Conservation (phyloP, 2,113 vertebrate species). For the Brienomyrus longianalis region DNA sequence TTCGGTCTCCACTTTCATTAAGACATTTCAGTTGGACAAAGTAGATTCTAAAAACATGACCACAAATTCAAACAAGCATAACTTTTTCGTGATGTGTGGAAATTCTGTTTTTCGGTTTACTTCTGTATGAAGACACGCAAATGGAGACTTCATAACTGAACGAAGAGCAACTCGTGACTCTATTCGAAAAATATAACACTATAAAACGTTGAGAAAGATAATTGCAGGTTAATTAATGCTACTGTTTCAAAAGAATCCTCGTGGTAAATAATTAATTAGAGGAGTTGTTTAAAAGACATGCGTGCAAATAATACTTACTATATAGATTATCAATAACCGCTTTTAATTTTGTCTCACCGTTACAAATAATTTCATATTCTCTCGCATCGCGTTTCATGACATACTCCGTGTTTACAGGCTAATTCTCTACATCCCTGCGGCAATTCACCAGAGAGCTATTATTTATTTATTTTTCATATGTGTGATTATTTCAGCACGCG, state of each 20-base stretch:
- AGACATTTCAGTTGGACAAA: not conserved
- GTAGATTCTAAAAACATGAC: not conserved
- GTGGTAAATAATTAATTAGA: constrained; percentile 60
- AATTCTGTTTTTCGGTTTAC: not conserved
- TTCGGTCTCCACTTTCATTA: not conserved
- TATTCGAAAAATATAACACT: not conserved
- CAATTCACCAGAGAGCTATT: constrained; percentile 36
- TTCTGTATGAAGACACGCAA: not conserved
- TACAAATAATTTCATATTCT: constrained; percentile 41
- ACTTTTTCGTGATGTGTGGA: not conserved
- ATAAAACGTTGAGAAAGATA: not conserved
- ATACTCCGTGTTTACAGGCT: constrained; percentile 34
- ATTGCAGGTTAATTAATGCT: constrained; percentile 42
- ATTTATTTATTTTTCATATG: constrained; percentile 57
- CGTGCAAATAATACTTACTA: constrained; percentile 51
- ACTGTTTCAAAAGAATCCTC: constrained; percentile 45
- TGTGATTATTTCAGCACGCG: constrained; percentile 38
- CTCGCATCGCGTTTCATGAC: constrained; percentile 36
- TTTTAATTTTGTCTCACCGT: constrained; percentile 51
- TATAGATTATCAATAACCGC: constrained; percentile 65
- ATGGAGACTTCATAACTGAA: not conserved
- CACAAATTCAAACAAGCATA: not conserved
- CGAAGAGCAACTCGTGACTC: not conserved
- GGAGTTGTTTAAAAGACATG: constrained; percentile 43
- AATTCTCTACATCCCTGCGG: constrained; percentile 44